A percentile compares a stretch with the other conserved stretches of the same genome.
Evolutionary conservation across 2,113 vertebrate species (phyloP).

Genomic region (Cathartes aura): DNA sequence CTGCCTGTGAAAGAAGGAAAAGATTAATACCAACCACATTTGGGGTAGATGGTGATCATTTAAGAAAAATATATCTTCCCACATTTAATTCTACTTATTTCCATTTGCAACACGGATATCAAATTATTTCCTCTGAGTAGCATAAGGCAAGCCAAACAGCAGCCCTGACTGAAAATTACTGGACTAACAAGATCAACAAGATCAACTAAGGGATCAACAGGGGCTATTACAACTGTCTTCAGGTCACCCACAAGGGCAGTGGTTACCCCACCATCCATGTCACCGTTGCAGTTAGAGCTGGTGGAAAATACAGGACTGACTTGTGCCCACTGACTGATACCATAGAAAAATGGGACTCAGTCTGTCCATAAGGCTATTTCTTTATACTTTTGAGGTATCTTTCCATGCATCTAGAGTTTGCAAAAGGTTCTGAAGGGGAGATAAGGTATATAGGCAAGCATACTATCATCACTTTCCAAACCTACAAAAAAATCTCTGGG

Average conservation of each 20-base stretch:
- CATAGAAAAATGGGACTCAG: background rate
- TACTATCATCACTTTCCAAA: background rate
- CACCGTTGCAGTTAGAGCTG: background rate
- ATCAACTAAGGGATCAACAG: background rate
- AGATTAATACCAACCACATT: background rate
- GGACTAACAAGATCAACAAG: background rate
- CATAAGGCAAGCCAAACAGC: background rate
- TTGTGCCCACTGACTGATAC: background rate
- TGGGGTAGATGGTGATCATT: background rate
- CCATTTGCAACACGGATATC: background rate
- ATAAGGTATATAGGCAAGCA: background rate
- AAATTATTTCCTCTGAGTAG: background rate
- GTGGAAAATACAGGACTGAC: background rate
- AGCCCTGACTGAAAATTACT: background rate
- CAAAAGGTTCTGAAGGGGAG: background rate
- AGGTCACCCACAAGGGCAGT: background rate
- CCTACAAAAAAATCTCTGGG: background rate
- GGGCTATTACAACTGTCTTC: background rate
- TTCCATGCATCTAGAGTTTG: background rate
- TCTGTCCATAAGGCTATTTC: background rate
- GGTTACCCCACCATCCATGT: background rate
- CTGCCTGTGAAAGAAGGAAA: background rate
- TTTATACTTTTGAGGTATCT: background rate
- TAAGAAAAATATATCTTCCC: background rate
- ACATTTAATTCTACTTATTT: background rate